These are phyloP conservation scores for Chrysodeixis includens DNA, from an alignment of 2,888 invertebrate species.

Conservation along the genomic window DNA sequence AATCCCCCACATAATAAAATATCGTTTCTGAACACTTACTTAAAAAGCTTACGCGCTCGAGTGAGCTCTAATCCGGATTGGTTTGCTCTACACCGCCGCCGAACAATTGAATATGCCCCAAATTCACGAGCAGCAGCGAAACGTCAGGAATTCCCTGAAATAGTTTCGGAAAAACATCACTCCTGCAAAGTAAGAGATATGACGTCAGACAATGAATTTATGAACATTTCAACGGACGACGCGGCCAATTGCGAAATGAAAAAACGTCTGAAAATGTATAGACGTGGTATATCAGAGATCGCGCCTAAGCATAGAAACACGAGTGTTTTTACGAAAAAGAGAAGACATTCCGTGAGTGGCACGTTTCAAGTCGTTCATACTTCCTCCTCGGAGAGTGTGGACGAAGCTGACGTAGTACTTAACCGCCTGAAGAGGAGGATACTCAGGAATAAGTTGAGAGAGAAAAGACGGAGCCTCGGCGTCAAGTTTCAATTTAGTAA, in stretches of 20 bases:
- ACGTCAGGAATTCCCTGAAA: constrained; percentile 67
- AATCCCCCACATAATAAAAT: constrained; percentile 83
- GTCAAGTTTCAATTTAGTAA: constrained; percentile 78
- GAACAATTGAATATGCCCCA: constrained; percentile 71
- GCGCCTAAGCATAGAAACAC: constrained; percentile 67
- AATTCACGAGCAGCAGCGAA: constrained; percentile 64
- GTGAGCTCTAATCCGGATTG: constrained; percentile 83
- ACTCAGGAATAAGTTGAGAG: constrained; percentile 85
- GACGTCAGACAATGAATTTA: constrained; percentile 80
- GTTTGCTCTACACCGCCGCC: constrained; percentile 76
- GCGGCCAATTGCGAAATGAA: constrained; percentile 85
- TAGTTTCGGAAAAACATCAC: constrained; percentile 64
- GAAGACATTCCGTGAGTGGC: constrained; percentile 81
- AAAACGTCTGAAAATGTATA: constrained; percentile 86
- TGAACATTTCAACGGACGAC: constrained; percentile 80
- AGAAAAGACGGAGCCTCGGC: constrained; percentile 79
- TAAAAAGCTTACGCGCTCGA: constrained; percentile 85
- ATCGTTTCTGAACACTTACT: constrained; percentile 86
- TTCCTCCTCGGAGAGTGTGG: constrained; percentile 87
- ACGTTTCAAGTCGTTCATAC: constrained; percentile 71
- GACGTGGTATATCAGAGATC: constrained; percentile 86
- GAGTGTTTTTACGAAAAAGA: constrained; percentile 72
- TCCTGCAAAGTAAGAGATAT: constrained; percentile 70
- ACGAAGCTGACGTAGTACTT: constrained; percentile 86
- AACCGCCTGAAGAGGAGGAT: constrained; percentile 86